Percentiles rank a stretch among this genome's conserved stretches.
Evolutionary conservation across 2,797 vertebrate genomes (phyloP).

Genomic region (Heliangelus exortis): DNA sequence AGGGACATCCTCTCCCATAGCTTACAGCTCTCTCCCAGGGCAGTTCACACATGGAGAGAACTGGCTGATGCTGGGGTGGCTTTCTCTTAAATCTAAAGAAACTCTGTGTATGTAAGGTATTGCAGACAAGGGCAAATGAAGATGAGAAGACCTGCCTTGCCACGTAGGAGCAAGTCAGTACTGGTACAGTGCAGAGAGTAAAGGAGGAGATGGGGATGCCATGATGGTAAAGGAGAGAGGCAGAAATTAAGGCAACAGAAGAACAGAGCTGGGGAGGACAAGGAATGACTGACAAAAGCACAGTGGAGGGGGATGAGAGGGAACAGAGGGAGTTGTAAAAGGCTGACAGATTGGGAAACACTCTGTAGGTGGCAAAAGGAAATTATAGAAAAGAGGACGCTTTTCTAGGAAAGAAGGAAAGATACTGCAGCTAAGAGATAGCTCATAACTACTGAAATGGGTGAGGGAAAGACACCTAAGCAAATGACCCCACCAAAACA

Average conservation of each 20-base stretch:
- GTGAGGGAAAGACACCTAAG: not conserved
- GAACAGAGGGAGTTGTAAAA: constrained; percentile 48
- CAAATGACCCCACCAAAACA: not conserved
- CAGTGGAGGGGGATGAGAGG: constrained; percentile 31
- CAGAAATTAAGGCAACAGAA: constrained; percentile 1
- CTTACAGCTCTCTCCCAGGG: not conserved
- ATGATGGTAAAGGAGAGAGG: not conserved
- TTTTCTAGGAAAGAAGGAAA: constrained; percentile 3
- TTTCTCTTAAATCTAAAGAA: not conserved
- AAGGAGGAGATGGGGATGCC: not conserved
- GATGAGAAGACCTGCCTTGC: not conserved
- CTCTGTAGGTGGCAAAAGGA: constrained; percentile 42
- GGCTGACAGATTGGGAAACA: constrained; percentile 35
- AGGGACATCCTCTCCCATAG: not conserved
- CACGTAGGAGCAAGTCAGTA: not conserved
- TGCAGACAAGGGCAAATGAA: not conserved
- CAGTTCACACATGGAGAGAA: not conserved
- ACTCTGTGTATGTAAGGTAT: not conserved
- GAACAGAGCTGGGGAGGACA: not conserved
- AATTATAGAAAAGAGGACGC: constrained; percentile 41
- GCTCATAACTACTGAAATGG: not conserved
- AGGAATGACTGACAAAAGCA: constrained; percentile 58
- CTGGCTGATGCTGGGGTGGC: not conserved
- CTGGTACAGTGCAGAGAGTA: not conserved
- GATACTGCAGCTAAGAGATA: not conserved